A percentile compares a stretch with the other conserved stretches of the same genome.
These are phyloP conservation scores for Prenolepis imparis DNA, from an alignment of 2,888 invertebrate genomes.

Conservation along the genomic window DNA sequence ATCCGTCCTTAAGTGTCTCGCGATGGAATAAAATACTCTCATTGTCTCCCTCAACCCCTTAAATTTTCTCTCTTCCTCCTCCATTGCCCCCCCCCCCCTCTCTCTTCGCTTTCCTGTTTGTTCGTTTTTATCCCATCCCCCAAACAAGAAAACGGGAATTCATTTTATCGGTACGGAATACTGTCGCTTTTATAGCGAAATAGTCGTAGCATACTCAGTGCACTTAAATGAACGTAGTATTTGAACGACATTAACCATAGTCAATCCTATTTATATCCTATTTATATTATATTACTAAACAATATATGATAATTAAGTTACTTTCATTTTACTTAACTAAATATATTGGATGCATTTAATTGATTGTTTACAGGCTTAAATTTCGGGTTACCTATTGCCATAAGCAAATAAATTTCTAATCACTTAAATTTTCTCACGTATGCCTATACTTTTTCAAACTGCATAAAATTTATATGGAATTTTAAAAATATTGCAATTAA, in stretches of 20 bases:
- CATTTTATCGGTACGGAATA: constrained; percentile 27
- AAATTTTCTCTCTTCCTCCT: constrained; percentile 33
- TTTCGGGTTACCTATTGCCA: neutral
- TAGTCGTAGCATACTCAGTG: neutral
- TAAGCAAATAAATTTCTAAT: neutral
- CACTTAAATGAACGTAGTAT: constrained; percentile 20
- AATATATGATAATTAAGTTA: constrained; percentile 10
- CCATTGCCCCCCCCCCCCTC: neutral
- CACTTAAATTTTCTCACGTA: neutral
- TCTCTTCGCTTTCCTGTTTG: constrained; percentile 16
- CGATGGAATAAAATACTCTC: constrained; percentile 71
- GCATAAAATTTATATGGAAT: neutral
- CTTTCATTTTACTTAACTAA: neutral
- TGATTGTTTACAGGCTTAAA: neutral
- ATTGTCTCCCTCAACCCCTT: constrained; percentile 57
- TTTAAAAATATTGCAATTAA: neutral
- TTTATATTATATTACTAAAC: constrained; percentile 16
- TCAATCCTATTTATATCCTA: too few relatives aligned
- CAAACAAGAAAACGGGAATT: constrained; percentile 43
- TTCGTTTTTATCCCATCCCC: constrained; percentile 35
- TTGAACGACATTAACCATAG: neutral
- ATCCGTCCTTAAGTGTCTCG: constrained; percentile 66
- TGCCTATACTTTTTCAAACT: neutral
- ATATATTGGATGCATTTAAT: neutral
- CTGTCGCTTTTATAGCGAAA: constrained; percentile 1